Percentiles rank a stretch among this genome's conserved stretches.
phyloP scores from a whole-genome alignment of 2,888 invertebrate species.

The Drosophila nigricruria region DNA sequence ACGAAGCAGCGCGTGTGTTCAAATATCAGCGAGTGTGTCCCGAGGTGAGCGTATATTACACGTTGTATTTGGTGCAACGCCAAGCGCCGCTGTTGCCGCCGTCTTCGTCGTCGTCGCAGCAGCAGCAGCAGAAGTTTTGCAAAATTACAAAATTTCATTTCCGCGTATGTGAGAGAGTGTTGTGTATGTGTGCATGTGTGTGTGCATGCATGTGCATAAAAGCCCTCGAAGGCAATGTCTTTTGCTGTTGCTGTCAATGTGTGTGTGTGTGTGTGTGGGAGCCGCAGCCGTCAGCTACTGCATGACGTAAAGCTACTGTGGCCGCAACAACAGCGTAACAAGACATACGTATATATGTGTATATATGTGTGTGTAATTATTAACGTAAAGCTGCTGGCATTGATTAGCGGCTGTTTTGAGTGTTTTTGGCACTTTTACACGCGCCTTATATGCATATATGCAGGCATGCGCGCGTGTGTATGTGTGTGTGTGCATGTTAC shows the following conservation, averaged over 20 bases:
- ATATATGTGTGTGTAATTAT: constrained; percentile 54
- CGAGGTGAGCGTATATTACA: constrained; percentile 67
- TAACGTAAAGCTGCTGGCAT: constrained; percentile 65
- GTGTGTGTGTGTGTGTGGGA: constrained; percentile 50
- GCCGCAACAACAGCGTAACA: constrained; percentile 47
- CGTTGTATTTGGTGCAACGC: constrained; percentile 42
- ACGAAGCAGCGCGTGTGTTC: constrained; percentile 44
- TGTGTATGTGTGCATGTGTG: constrained; percentile 22
- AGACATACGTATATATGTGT: constrained; percentile 17
- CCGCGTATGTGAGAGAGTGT: constrained; percentile 51
- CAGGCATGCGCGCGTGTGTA: constrained; percentile 8
- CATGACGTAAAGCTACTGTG: constrained; percentile 70
- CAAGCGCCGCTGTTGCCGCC: constrained; percentile 4
- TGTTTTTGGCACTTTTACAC: constrained; percentile 62
- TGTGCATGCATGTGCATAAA: constrained; percentile 34
- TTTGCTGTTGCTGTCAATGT: constrained; percentile 21
- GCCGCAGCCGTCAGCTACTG: constrained; percentile 63
- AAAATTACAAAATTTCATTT: constrained; percentile 70
- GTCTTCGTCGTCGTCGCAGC: background rate
- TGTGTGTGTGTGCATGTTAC: constrained; percentile 31
- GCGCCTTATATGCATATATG: constrained; percentile 65
- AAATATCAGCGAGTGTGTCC: constrained; percentile 48
- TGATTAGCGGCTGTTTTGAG: constrained; percentile 62
- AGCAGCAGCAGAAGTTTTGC: constrained; percentile 27
- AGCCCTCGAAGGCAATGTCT: constrained; percentile 44